These are phyloP conservation scores for Trichosurus vulpecula DNA, from an alignment of 2,797 vertebrate genomes.

Conservation along the genomic window DNA sequence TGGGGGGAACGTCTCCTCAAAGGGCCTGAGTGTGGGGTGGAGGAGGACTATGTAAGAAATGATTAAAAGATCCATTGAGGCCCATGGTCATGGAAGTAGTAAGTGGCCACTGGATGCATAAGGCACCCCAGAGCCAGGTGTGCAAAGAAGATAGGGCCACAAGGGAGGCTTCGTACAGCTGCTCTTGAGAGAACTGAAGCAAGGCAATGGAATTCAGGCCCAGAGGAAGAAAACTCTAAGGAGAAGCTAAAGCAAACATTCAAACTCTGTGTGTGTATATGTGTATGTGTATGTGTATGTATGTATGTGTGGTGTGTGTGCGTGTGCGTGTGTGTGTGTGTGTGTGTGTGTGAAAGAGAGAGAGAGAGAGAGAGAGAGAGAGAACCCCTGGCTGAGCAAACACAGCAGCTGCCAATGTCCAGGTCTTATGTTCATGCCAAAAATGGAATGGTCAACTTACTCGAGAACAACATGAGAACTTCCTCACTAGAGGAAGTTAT, in stretches of 20 bases:
- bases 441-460: neutral
- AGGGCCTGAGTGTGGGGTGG: neutral
- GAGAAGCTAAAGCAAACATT: constrained; percentile 20
- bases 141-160: neutral
- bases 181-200: neutral
- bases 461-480: neutral
- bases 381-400: constrained; percentile 43
- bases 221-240: constrained; percentile 6
- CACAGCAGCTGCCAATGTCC: neutral
- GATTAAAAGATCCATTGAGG: constrained; percentile 2
- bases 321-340: neutral
- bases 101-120: neutral
- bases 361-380: no score
- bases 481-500: neutral
- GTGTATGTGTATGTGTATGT: neutral
- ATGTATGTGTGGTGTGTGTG: no score
- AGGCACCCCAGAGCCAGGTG: neutral
- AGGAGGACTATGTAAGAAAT: neutral
- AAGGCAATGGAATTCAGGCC: neutral
- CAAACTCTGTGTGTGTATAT: neutral
- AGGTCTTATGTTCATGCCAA: neutral
- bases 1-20: neutral
- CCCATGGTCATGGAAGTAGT: neutral
- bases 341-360: neutral
- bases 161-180: neutral